Conservation (phyloP, 2,888 invertebrate species). For the Drosophila mulleri region DNA sequence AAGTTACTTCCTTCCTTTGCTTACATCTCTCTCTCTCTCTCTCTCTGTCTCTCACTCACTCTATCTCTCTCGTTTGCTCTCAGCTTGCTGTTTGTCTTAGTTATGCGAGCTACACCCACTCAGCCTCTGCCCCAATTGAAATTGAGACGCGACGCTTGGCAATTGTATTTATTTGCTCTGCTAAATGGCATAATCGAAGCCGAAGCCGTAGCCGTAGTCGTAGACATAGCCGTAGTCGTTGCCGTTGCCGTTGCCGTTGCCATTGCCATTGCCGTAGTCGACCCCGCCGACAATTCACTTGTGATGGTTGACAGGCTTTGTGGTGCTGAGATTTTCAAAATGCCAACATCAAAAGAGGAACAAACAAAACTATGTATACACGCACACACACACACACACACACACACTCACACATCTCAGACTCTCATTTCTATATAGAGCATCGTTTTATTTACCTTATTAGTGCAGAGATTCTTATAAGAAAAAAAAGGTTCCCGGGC, state of each 20-base stretch:
- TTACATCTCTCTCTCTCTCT: neutral
- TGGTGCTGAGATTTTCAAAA: conserved; percentile 53
- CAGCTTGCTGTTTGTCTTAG: conserved; percentile 68
- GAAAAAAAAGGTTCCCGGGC: neutral
- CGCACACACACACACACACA: neutral
- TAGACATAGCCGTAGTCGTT: neutral
- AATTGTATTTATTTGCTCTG: conserved; percentile 78
- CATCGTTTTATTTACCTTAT: conserved; percentile 42
- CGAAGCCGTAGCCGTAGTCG: neutral
- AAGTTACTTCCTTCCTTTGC: conserved; percentile 68
- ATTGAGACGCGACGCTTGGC: conserved; percentile 69
- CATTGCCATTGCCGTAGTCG: too few relatives aligned
- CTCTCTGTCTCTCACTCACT: neutral
- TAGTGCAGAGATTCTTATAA: conserved; percentile 19
- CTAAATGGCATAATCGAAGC: conserved; percentile 78
- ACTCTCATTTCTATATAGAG: neutral
- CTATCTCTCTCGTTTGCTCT: conserved; percentile 11
- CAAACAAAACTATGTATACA: conserved; percentile 39
- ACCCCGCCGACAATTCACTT: conserved; percentile 7
- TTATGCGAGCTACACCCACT: conserved; percentile 47
- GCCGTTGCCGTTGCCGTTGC: neutral
- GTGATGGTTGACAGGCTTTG: conserved; percentile 45
- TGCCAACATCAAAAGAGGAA: conserved; percentile 43
- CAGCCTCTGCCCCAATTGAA: conserved; percentile 50
- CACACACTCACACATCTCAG: neutral